Evolutionary conservation across 2,113 vertebrate genomes (phyloP), one percentile per base, ranked within the genome.

Genomic region (Phaetusa simplex): DNA sequence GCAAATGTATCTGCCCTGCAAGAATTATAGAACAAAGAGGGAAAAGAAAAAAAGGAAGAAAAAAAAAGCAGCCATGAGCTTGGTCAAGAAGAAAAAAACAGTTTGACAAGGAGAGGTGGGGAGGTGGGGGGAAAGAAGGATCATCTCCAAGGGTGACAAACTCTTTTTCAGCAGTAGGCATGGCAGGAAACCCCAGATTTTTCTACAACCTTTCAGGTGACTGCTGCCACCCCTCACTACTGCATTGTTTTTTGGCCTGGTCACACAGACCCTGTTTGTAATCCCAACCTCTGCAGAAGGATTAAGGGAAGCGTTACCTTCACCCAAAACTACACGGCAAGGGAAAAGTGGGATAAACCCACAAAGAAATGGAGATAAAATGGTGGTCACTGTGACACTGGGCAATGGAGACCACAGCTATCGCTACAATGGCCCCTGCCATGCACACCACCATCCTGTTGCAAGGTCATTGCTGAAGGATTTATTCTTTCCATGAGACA

Each of bases 31-130:
- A 67, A 38, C 4, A 66, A 56, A 61, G 14, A 2, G 3, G 4
- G 3, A 1, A 17, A 65, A n/a, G 0, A 4, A 21, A 52, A 66
- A 40, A 53, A 12, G 4, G 4, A 15, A 11, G 0, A n/a, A 3
- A 47, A 19, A 29, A 36, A 29, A 8, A 2, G 3, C 23, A 77
- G 21, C 9, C 5, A 77, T n/a, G 11, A 78, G 7, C 14, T 27
- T 56, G 26, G 2, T 56, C 36, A 81, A 66, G 38, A 62, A 84
- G 11, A 14, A 90, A 85, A 81, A 27, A 6, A 2, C 9, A 38
- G 2, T 58, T 78, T 82, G 12, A n/a, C 5, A 34, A 13, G 38
- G 62, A 20, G 9, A 5, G 2, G 11, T 12, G 8, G 13, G 3
- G 6, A 2, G 10, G 7, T 13, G 5, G 6, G 3, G 9, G 29